Conservation (phyloP, 2,888 invertebrate species). For the Dascillus cervinus region DNA sequence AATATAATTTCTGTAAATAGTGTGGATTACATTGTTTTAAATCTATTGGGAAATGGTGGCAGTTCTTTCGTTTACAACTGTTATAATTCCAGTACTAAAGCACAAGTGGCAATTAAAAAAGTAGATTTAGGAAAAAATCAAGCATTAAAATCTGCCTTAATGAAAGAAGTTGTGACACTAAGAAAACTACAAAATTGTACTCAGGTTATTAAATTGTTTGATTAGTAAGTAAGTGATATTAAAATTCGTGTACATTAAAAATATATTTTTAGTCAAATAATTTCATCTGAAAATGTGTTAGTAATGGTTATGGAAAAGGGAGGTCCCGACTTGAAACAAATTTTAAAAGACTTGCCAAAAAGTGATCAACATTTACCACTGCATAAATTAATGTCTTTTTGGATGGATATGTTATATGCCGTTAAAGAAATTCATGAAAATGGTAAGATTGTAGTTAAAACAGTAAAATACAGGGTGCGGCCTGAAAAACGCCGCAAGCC, state of each 20-base stretch:
- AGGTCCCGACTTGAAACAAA: conserved; percentile 77
- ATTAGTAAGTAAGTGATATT: conserved; percentile 61
- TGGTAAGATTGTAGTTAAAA: too few species aligned
- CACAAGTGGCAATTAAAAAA: conserved; percentile 69
- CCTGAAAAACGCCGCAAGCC: too few species aligned
- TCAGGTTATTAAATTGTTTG: conserved; percentile 76
- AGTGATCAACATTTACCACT: conserved; percentile 50
- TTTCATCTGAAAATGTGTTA: conserved; percentile 51
- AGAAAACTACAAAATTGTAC: conserved; percentile 72
- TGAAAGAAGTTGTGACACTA: conserved; percentile 83
- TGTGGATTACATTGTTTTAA: conserved; percentile 64
- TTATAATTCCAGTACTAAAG: conserved; percentile 49
- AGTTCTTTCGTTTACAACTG: conserved; percentile 80
- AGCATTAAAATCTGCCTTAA: conserved; percentile 65
- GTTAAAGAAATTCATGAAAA: conserved; percentile 86
- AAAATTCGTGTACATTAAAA: background rate
- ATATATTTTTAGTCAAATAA: conserved; percentile 63
- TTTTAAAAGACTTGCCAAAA: conserved; percentile 50
- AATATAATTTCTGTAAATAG: conserved; percentile 60
- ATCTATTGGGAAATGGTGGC: conserved; percentile 79
- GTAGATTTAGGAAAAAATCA: conserved; percentile 73
- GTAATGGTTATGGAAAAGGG: conserved; percentile 91
- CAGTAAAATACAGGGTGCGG: too few species aligned
- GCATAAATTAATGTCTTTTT: conserved; percentile 78
- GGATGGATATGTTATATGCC: conserved; percentile 89